Evolutionary conservation across 1,140 invertebrate genomes (phyloP).

Genomic region (Drosophila takahashii): DNA sequence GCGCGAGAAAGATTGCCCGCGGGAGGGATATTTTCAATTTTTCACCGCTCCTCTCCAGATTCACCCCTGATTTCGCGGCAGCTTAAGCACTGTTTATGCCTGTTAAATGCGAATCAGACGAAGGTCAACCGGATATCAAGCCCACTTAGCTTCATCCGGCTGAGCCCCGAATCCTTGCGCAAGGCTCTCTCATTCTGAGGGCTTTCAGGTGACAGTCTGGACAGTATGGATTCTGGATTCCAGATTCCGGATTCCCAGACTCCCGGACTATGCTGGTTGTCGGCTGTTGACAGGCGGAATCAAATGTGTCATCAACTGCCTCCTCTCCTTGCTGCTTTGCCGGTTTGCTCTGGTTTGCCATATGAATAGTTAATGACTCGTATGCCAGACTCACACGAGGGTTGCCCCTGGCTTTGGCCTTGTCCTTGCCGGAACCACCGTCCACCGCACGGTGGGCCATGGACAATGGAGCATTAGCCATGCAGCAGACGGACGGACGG

Average conservation of each 20-base stretch:
- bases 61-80: constrained; percentile 15
- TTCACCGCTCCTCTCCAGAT: constrained; percentile 14
- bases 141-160: constrained; percentile 49
- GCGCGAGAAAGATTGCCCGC: constrained; percentile 16
- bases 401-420: constrained; percentile 5
- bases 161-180: constrained; percentile 14
- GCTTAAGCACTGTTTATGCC: constrained; percentile 72
- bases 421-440: constrained; percentile 38
- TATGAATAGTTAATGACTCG: constrained; percentile 77
- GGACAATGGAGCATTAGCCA: constrained; percentile 53
- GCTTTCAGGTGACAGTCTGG: neutral
- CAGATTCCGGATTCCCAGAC: neutral
- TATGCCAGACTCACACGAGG: constrained; percentile 12
- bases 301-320: constrained; percentile 58
- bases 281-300: constrained; percentile 40
- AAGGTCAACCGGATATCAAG: constrained; percentile 54
- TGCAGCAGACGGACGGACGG: constrained; percentile 20
- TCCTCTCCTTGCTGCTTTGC: constrained; percentile 1
- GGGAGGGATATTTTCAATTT: constrained; percentile 66
- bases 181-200: constrained; percentile 1
- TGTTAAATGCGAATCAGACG: constrained; percentile 57
- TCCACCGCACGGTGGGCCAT: neutral
- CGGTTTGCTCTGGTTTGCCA: constrained; percentile 39
- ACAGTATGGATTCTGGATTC: neutral
- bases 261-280: constrained; percentile 8